Percentiles rank a stretch among this genome's conserved stretches.
Conservation (phyloP, 2,888 invertebrate genomes). For the Meliscaeva auricollis region DNA sequence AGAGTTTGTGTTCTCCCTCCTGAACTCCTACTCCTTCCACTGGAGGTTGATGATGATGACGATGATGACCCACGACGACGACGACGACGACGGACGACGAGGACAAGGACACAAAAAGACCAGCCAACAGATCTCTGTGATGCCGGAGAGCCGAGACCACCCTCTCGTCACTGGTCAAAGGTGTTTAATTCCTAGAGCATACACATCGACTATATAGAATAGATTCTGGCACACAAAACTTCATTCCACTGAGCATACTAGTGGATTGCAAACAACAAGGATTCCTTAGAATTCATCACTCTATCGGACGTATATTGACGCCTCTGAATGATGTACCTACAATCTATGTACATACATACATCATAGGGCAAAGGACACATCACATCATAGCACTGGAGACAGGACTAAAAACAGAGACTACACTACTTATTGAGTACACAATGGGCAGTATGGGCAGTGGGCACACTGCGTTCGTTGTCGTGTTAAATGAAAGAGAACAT, state of each 20-base stretch:
- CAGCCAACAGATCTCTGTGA: not conserved
- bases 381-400: constrained; percentile 38
- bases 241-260: not conserved
- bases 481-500: constrained; percentile 60
- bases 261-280: constrained; percentile 49
- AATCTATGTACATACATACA: not conserved
- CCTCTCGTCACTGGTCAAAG: constrained; percentile 41
- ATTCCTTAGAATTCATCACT: constrained; percentile 66
- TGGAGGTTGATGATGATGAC: not conserved
- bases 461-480: constrained; percentile 27
- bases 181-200: constrained; percentile 58
- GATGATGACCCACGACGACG: not conserved
- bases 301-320: constrained; percentile 65
- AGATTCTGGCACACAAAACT: not conserved
- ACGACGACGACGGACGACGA: not conserved
- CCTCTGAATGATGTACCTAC: constrained; percentile 50
- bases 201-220: constrained; percentile 17
- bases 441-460: too few relatives aligned
- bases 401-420: constrained; percentile 23
- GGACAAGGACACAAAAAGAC: constrained; percentile 33
- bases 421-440: constrained; percentile 26
- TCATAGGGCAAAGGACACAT: constrained; percentile 40
- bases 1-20: not conserved
- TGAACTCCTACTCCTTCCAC: not conserved
- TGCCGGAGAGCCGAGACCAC: not conserved